phyloP scores from a whole-genome alignment of 2,888 invertebrate genomes.

The Zele albiditarsus region DNA sequence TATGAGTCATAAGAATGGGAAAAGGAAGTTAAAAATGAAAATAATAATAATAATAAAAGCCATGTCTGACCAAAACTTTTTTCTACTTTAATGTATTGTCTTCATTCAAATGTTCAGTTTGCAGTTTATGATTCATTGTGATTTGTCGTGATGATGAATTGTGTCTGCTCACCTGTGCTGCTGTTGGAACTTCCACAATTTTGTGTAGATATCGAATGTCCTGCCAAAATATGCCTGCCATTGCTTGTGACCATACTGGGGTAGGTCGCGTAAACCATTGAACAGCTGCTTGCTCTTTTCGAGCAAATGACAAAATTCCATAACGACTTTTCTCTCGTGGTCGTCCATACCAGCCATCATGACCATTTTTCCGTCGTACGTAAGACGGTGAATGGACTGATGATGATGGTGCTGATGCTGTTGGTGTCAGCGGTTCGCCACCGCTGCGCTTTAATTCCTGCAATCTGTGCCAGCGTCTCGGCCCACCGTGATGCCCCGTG shows the following conservation, averaged over 20 bases:
- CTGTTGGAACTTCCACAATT: slow-evolving; percentile 98
- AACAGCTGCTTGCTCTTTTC: slow-evolving; percentile 98
- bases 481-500: slow-evolving; percentile 55
- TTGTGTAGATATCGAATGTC: slow-evolving; percentile 97
- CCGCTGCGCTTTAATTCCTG: slow-evolving; percentile 41
- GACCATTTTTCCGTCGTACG: slow-evolving; percentile 76
- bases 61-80: background rate
- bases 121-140: background rate
- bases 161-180: slow-evolving; percentile 82
- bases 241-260: slow-evolving; percentile 97
- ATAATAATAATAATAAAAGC: background rate
- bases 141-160: background rate
- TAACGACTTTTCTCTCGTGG: slow-evolving; percentile 92
- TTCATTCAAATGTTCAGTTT: background rate
- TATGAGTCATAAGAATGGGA: slow-evolving; percentile 8
- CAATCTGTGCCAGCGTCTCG: slow-evolving; percentile 47
- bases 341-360: slow-evolving; percentile 88
- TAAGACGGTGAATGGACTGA: slow-evolving; percentile 42
- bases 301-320: slow-evolving; percentile 95
- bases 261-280: slow-evolving; percentile 96
- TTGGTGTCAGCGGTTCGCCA: slow-evolving; percentile 48
- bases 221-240: slow-evolving; percentile 98
- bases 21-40: background rate
- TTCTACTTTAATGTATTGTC: background rate
- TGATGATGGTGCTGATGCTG: slow-evolving; percentile 10